phyloP scores from a whole-genome alignment of 2,113 vertebrate genomes.

The Callorhinus ursinus region DNA sequence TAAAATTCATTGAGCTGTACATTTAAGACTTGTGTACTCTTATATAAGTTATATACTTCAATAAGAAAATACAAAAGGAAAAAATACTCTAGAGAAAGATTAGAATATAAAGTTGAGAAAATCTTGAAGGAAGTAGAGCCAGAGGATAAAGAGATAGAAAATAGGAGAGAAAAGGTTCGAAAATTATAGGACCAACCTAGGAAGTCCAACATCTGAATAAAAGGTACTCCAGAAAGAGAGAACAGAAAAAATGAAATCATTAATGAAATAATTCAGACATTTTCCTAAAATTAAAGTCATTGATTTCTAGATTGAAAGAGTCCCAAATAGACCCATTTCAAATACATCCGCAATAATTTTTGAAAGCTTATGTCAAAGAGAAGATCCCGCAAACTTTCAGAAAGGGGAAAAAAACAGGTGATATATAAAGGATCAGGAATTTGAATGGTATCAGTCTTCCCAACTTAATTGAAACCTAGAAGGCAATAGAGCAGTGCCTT shows the following conservation, averaged over 20 bases:
- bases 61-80: neutral
- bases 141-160: neutral
- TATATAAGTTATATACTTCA: neutral
- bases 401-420: neutral
- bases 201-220: neutral
- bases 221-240: neutral
- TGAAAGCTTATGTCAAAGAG: neutral
- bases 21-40: neutral
- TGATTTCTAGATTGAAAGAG: neutral
- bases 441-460: neutral
- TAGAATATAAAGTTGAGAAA: slow-evolving; percentile 9
- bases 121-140: neutral
- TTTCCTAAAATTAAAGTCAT: neutral
- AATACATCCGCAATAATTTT: neutral
- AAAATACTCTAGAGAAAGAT: neutral
- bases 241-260: neutral
- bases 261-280: neutral
- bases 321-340: neutral
- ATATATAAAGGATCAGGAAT: neutral
- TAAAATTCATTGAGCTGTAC: neutral
- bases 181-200: neutral
- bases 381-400: neutral
- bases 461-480: neutral
- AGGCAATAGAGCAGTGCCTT: neutral
- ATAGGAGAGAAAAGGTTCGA: neutral